phyloP scores from a whole-genome alignment of 1,140 invertebrate genomes.

The Tetragnatha versicolor region DNA sequence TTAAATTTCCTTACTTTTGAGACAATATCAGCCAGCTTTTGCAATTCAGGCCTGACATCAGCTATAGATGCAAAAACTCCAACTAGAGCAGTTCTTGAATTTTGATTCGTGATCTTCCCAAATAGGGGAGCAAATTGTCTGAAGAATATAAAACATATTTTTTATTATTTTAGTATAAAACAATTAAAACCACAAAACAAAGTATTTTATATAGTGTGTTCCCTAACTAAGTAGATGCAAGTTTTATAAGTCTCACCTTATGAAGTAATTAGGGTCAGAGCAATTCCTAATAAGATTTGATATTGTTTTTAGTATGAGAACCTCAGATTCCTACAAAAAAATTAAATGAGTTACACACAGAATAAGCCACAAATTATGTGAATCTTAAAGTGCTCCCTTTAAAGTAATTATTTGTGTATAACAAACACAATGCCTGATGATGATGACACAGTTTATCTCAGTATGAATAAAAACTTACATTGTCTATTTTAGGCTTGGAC shows the following conservation, averaged over 20 bases:
- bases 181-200: too few species aligned
- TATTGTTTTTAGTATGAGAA: conserved; percentile 72
- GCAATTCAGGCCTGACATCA: conserved; percentile 22
- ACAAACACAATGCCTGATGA: too few species aligned
- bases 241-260: conserved; percentile 22
- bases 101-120: conserved; percentile 40
- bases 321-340: conserved; percentile 29
- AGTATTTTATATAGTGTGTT: too few species aligned
- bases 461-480: conserved; percentile 39
- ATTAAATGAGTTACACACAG: too few species aligned
- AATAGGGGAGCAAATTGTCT: conserved; percentile 44
- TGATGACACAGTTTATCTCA: too few species aligned
- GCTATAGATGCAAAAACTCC: conserved; percentile 25
- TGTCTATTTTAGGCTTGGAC: not conserved
- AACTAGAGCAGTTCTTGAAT: conserved; percentile 10
- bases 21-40: conserved; percentile 1
- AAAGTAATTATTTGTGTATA: not conserved
- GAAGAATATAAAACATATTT: not conserved
- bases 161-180: too few species aligned
- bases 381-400: too few species aligned
- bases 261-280: conserved; percentile 71
- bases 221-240: too few species aligned
- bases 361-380: too few species aligned
- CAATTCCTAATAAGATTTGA: conserved; percentile 77
- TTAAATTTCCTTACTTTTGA: conserved; percentile 11